Conservation (phyloP, 2,113 vertebrate genomes). For the Zosterops japonicus region DNA sequence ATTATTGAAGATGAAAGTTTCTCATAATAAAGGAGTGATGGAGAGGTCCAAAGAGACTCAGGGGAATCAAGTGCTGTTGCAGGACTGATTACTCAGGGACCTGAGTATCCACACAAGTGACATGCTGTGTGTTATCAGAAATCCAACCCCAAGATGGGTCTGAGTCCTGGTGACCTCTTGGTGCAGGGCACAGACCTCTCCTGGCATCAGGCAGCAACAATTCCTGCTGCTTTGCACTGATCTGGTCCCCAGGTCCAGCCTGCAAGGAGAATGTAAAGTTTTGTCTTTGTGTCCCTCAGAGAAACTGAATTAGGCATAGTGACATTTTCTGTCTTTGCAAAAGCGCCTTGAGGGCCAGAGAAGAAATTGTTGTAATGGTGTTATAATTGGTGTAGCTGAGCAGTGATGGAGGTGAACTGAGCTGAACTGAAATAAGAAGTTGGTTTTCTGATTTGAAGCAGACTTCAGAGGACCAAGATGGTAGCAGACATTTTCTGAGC, state of each 20-base stretch:
- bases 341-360: background rate
- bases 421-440: background rate
- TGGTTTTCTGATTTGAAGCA: background rate
- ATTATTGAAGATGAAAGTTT: background rate
- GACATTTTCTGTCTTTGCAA: background rate
- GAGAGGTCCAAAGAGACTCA: background rate
- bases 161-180: fast-evolving
- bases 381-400: background rate
- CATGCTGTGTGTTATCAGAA: fast-evolving
- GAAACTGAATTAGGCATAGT: background rate
- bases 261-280: background rate
- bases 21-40: background rate
- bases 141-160: fast-evolving
- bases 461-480: background rate
- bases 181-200: background rate
- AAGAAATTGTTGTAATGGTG: background rate
- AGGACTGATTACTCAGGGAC: background rate
- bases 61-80: background rate
- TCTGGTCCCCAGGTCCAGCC: background rate
- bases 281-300: background rate
- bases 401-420: background rate
- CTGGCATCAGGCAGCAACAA: background rate
- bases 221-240: background rate
- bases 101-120: fast-evolving
- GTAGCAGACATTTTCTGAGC: background rate